Percentiles rank a stretch among this genome's conserved stretches.
Conservation (phyloP, 2,113 vertebrate genomes). For the Machaerirhynchus nigripectus region DNA sequence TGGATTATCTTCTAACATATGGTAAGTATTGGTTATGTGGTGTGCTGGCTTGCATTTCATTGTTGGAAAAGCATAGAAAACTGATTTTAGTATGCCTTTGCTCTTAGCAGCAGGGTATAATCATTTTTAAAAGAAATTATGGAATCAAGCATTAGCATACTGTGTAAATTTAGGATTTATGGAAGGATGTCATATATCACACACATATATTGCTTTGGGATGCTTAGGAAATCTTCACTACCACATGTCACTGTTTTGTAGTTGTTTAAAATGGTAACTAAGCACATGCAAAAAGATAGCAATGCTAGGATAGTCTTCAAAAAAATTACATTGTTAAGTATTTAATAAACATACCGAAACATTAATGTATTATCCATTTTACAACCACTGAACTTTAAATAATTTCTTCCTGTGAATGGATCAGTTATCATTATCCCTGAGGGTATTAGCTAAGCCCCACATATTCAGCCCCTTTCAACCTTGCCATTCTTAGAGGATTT, state of each 20-base stretch:
- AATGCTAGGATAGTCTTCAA: not conserved
- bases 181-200: slow-evolving; percentile 51
- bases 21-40: slow-evolving; percentile 60
- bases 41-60: slow-evolving; percentile 60
- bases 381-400: not conserved
- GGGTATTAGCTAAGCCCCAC: not conserved
- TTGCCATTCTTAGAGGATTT: slow-evolving; percentile 7
- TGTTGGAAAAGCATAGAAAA: slow-evolving; percentile 71
- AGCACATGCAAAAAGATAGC: slow-evolving; percentile 35
- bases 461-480: not conserved
- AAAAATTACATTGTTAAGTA: slow-evolving; percentile 30
- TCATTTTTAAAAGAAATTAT: slow-evolving; percentile 69
- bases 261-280: slow-evolving; percentile 51
- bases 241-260: slow-evolving; percentile 66
- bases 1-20: slow-evolving; percentile 65
- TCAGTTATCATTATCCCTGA: not conserved
- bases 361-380: slow-evolving; percentile 30
- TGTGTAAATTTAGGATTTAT: slow-evolving; percentile 68
- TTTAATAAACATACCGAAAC: slow-evolving; percentile 10
- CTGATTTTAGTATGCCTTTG: slow-evolving; percentile 66
- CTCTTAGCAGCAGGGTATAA: slow-evolving; percentile 66
- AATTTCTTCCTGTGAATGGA: not conserved
- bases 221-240: slow-evolving; percentile 53
- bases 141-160: slow-evolving; percentile 63
- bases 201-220: slow-evolving; percentile 55